A percentile compares a stretch with the other conserved stretches of the same genome.
Conservation (phyloP, 2,888 invertebrate genomes). For the Drosophila mayaguana region DNA sequence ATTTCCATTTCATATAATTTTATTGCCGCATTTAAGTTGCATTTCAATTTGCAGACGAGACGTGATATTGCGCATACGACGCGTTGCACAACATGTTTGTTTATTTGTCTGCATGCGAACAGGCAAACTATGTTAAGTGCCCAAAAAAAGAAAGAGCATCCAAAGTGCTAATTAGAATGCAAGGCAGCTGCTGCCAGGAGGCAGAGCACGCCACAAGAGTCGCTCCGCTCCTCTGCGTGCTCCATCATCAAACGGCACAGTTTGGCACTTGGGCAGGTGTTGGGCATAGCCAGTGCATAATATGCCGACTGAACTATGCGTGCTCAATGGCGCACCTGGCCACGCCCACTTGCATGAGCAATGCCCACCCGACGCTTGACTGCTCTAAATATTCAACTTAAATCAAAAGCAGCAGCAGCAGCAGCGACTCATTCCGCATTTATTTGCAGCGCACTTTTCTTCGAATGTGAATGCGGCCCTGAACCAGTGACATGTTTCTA, state of each 20-base stretch:
- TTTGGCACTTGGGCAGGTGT: slow-evolving; percentile 47
- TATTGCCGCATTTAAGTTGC: slow-evolving; percentile 73
- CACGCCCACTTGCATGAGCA: slow-evolving; percentile 18
- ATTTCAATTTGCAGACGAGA: slow-evolving; percentile 71
- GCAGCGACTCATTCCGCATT: slow-evolving; percentile 40
- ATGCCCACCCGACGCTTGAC: background rate
- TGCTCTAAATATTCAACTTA: slow-evolving; percentile 51
- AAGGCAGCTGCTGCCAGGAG: slow-evolving; percentile 52
- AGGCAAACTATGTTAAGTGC: slow-evolving; percentile 70
- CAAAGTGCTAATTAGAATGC: slow-evolving; percentile 73
- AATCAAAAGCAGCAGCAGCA: slow-evolving; percentile 32
- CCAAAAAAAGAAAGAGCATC: slow-evolving; percentile 23
- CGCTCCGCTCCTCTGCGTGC: slow-evolving; percentile 43
- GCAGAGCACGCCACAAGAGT: slow-evolving; percentile 29
- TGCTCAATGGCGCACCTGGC: slow-evolving; percentile 67
- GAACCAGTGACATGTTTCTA: slow-evolving; percentile 78
- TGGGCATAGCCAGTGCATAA: background rate
- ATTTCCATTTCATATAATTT: slow-evolving; percentile 74
- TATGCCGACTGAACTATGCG: slow-evolving; percentile 22
- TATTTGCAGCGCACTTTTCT: slow-evolving; percentile 55
- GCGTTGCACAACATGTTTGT: slow-evolving; percentile 47
- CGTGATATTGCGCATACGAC: slow-evolving; percentile 65
- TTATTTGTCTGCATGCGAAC: slow-evolving; percentile 64
- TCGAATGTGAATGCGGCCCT: slow-evolving; percentile 58
- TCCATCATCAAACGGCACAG: slow-evolving; percentile 55